Evolutionary conservation across 1,140 invertebrate genomes (phyloP).

Genomic region (Vanessa tameamea): DNA sequence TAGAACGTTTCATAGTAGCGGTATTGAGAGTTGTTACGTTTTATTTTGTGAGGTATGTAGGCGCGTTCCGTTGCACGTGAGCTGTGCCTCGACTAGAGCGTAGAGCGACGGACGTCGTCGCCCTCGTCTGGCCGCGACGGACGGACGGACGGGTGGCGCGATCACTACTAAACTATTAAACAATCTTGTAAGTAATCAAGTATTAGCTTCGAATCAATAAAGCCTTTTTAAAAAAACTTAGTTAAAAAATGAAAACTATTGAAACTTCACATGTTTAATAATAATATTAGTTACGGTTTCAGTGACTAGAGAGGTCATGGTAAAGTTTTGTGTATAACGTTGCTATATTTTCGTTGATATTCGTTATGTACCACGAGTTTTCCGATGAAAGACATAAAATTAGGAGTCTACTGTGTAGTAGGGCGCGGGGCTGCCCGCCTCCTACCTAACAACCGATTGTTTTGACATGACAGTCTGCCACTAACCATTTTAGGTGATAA

Average conservation of each 20-base stretch:
- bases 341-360: slow-evolving; percentile 76
- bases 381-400: slow-evolving; percentile 79
- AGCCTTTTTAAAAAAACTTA: slow-evolving; percentile 78
- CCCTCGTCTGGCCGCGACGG: slow-evolving; percentile 22
- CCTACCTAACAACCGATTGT: slow-evolving; percentile 66
- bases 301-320: slow-evolving; percentile 73
- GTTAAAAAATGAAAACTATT: slow-evolving; percentile 76
- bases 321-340: slow-evolving; percentile 75
- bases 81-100: slow-evolving; percentile 37
- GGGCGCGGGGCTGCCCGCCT: slow-evolving; percentile 43
- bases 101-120: slow-evolving; percentile 26
- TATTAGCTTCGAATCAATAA: slow-evolving; percentile 80
- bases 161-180: slow-evolving; percentile 71
- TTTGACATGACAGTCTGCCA: slow-evolving; percentile 79
- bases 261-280: slow-evolving; percentile 76
- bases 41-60: slow-evolving; percentile 61
- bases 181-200: slow-evolving; percentile 80
- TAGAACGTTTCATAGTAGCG: slow-evolving; percentile 80
- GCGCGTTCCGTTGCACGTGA: slow-evolving; percentile 38
- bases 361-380: slow-evolving; percentile 74
- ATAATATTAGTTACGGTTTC: slow-evolving; percentile 75
- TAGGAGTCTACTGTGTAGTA: slow-evolving; percentile 68
- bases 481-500: slow-evolving; percentile 80
- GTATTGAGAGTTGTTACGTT: slow-evolving; percentile 77
- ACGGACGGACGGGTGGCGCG: slow-evolving; percentile 39